These are phyloP conservation scores for Prorops nasuta DNA, from an alignment of 1,140 invertebrate species.

Conservation along the genomic window DNA sequence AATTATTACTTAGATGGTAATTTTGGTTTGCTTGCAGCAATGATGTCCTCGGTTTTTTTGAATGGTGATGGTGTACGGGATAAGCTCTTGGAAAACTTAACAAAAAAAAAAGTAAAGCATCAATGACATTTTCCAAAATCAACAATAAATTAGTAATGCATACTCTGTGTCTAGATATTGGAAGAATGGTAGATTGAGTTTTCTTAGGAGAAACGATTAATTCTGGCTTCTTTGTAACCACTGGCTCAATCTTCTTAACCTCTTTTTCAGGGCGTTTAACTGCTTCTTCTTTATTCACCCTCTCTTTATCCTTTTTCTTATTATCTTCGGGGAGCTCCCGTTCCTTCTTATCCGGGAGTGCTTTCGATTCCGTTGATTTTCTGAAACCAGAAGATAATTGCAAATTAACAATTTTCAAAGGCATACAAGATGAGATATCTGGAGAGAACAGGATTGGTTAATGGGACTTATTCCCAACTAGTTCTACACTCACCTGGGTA, in stretches of 20 bases:
- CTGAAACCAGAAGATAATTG: slow-evolving; percentile 33
- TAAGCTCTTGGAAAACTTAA: slow-evolving; percentile 67
- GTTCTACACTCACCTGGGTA: slow-evolving; percentile 31
- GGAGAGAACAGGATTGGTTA: no score
- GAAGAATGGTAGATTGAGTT: slow-evolving; percentile 38
- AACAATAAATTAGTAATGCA: slow-evolving; percentile 8
- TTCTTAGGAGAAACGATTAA: slow-evolving; percentile 49
- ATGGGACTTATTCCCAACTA: background rate
- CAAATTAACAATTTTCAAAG: no score
- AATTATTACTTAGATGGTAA: slow-evolving; percentile 38
- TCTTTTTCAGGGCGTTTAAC: slow-evolving; percentile 47
- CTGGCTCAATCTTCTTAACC: slow-evolving; percentile 40
- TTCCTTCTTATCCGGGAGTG: slow-evolving; percentile 42
- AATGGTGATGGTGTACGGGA: slow-evolving; percentile 79
- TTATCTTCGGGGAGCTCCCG: slow-evolving; percentile 48
- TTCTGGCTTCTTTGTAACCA: slow-evolving; percentile 38
- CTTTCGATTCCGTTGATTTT: slow-evolving; percentile 42
- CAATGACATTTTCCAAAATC: slow-evolving; percentile 2
- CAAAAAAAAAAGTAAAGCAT: slow-evolving; percentile 11
- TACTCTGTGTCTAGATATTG: slow-evolving; percentile 50
- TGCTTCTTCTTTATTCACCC: slow-evolving; percentile 35
- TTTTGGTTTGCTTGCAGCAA: slow-evolving; percentile 49
- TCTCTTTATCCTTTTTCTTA: slow-evolving; percentile 55
- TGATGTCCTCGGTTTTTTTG: slow-evolving; percentile 73
- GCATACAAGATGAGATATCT: no score